Evolutionary conservation across 2,113 vertebrate genomes (phyloP).

Genomic region (Chionis minor): DNA sequence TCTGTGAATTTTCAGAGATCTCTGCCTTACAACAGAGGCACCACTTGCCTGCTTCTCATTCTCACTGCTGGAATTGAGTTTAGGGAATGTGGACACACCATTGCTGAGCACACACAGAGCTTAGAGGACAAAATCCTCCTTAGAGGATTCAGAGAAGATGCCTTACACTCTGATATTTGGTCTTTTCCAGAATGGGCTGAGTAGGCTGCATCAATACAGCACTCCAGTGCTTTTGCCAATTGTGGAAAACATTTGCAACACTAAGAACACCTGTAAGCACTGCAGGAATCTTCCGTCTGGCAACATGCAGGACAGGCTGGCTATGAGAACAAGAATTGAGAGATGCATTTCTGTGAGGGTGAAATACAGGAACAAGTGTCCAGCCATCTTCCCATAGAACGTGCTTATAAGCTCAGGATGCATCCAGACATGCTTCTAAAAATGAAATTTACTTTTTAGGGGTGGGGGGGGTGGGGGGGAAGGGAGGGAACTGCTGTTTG

Average conservation of each 20-base stretch:
- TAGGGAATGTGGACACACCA: not conserved
- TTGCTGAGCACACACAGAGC: not conserved
- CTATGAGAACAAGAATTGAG: not conserved
- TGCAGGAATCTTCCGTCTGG: not conserved
- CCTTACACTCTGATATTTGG: not conserved
- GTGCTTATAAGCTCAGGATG: not conserved
- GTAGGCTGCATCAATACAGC: not conserved
- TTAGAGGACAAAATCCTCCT: not conserved
- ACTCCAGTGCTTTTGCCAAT: not conserved
- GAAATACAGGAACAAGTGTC: not conserved
- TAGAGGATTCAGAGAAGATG: not conserved
- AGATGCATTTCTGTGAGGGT: not conserved
- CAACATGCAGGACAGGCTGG: not conserved
- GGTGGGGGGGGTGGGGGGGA: no score
- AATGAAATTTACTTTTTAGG: not conserved
- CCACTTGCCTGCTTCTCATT: not conserved
- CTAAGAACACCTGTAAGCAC: not conserved
- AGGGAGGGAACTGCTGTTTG: not conserved
- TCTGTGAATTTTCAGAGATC: not conserved
- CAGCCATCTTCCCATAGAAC: not conserved
- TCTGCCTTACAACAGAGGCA: not conserved
- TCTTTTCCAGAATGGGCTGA: not conserved
- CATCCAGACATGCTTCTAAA: not conserved
- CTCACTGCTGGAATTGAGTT: not conserved
- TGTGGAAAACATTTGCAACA: not conserved